Evolutionary conservation across 2,888 invertebrate species (phyloP), one percentile per base, ranked within the genome.

Genomic region (Cylloceria caligata): DNA sequence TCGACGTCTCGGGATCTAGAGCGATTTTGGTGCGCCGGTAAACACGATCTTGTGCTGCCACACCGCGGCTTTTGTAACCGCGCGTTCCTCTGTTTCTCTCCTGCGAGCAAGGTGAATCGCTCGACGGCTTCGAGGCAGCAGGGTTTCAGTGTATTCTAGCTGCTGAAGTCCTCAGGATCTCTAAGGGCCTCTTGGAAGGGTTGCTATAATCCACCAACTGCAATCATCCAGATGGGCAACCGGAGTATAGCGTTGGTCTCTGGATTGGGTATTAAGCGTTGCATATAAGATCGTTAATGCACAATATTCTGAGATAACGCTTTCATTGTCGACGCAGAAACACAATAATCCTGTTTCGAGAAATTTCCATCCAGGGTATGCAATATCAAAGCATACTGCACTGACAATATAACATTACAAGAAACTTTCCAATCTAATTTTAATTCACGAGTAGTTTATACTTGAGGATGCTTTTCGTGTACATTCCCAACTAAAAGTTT

Each of bases 1-100:
- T 78, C 73, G 74, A 71, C 80, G 76, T 80, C 73, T 81, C 47
- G 71, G 77, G 82, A 77, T 80, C 74, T 77, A 5, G 64, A 74
- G 75, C 81, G 80, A 82, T 80, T 82, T 84, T 82, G 82, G 82
- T 80, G 82, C 78, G 77, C 67, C 74, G 74, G 84, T 80, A 84
- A 84, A 84, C 80, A 82, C 74, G 60, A 47, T 68, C 77, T 62
- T 62, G 80, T 76, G 69, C 65, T 47, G 55, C 16, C 57, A 19
- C 68, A 19, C 34, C 34, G 52, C 24, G 39, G 65, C 52, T 75
- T 75, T 71, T 75, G 69, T 67, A 67, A 39, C 39, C 39, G 21
- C 24, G 11, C 71, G 24, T 60, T n/a, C 57, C 45, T 24, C 62
- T 21, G n/a, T 68, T 36, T 21, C n/a, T 49, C 57, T 60, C 55